Base-by-base conservation (phyloP, 2,113 vertebrate genomes). In the Ascaphus truei region DNA sequence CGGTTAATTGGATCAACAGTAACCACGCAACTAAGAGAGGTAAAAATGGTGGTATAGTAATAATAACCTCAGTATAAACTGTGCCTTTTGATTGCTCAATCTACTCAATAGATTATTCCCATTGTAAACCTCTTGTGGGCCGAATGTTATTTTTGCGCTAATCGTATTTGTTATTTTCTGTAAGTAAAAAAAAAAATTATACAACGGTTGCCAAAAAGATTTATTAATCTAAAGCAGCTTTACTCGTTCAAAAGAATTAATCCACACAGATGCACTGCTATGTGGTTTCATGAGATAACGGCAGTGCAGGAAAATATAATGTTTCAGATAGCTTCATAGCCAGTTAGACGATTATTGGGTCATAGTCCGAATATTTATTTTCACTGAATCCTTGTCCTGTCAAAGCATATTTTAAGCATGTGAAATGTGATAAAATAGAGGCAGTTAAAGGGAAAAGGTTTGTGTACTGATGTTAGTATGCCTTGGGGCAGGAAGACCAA, bases 1-100 rank as follows among this genome's bases (percentile, higher is more conserved):
- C 79, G 74, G 84, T 85, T 90, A 92, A 91, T 86, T 88, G 89
- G 87, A 90, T 88, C 79, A 58, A 84, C 80, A 81, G 86, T 72
- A 85, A 92, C 88, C 90, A 82, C 86, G 81, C 87, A 93, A 93
- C 94, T 92, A 91, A 76, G 68, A 76, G 72, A 81, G 80, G 85
- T 81, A 84, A 92, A 89, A 89, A 80, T 85, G 81, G 78, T 82
- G 80, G 77, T 83, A 78, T 78, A 81, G 80, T 91, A 89, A 92
- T 92, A 92, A 90, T 71, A 81, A 20, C 76, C 83, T 90, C 85
- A 83, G 26, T 15, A 34, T 53, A 30, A 29, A 30, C 15, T 53
- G 12, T 53, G 13, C n/a, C n/a, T n/a, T 57, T 22, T 72, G 75
- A 75, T 86, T 80, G 81, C 71, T 75, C 81, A 83, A 89, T 58